A percentile compares a stretch with the other conserved stretches of the same genome.
These are phyloP conservation scores for Poliocrania exsul DNA, from an alignment of 2,797 vertebrate species.

Conservation along the genomic window DNA sequence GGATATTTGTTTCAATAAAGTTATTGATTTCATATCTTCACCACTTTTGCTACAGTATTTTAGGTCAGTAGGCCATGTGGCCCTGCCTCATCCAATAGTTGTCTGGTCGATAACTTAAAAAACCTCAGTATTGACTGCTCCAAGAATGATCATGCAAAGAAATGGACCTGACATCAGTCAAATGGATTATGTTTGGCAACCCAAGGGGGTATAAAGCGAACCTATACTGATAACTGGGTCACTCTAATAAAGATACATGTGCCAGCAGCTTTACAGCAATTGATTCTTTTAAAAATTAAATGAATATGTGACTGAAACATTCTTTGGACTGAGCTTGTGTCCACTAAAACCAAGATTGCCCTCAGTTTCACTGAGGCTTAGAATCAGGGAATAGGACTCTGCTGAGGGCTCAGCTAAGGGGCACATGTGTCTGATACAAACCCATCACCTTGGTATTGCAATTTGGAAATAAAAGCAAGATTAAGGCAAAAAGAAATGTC, in stretches of 20 bases:
- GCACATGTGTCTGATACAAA: neutral
- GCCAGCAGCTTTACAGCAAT: constrained; percentile 37
- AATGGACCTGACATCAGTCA: constrained; percentile 23
- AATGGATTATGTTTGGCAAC: constrained; percentile 33
- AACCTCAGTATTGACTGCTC: constrained; percentile 46
- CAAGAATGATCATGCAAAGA: constrained; percentile 41
- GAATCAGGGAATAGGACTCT: neutral
- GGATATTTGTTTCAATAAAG: constrained; percentile 40
- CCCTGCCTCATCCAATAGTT: constrained; percentile 65
- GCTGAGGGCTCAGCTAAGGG: neutral
- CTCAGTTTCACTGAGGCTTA: neutral
- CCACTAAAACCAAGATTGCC: neutral
- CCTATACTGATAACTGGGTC: neutral
- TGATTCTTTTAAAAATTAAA: constrained; percentile 29
- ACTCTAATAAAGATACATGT: constrained; percentile 2
- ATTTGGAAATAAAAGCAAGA: neutral
- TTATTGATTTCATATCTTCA: constrained; percentile 65
- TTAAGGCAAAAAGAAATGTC: neutral
- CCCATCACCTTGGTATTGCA: neutral
- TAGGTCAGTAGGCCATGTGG: constrained; percentile 48
- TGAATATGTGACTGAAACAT: neutral
- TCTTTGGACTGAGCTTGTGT: neutral
- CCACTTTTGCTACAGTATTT: constrained; percentile 46
- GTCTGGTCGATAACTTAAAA: constrained; percentile 44
- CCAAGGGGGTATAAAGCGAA: constrained; percentile 3